phyloP scores from a whole-genome alignment of 2,797 vertebrate species.

The Gallinago nigripennis region DNA sequence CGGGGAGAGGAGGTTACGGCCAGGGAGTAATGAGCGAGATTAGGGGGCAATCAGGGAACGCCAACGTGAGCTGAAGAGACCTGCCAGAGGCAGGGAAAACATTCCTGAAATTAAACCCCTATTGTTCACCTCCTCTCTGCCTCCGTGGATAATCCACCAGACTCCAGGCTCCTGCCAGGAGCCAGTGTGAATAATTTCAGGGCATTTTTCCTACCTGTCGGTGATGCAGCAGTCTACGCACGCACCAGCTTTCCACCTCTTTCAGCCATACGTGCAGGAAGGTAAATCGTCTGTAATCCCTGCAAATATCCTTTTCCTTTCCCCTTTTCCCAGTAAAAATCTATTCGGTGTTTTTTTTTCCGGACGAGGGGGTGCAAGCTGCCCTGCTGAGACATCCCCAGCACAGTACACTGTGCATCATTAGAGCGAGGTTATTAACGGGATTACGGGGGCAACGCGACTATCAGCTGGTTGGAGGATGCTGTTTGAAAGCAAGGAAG shows the following conservation, averaged over 20 bases:
- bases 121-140: background rate
- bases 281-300: background rate
- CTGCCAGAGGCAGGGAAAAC: constrained; percentile 5
- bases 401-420: background rate
- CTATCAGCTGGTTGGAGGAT: background rate
- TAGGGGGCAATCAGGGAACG: constrained; percentile 6
- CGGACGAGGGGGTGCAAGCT: background rate
- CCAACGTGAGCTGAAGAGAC: background rate
- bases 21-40: background rate
- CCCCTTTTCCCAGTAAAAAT: background rate
- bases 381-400: background rate
- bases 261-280: background rate
- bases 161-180: constrained; percentile 10
- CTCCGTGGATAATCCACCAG: background rate
- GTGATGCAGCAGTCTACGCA: background rate
- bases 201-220: background rate
- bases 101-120: constrained; percentile 44
- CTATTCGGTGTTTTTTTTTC: background rate
- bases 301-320: background rate
- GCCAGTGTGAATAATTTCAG: constrained; percentile 2
- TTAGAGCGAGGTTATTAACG: background rate
- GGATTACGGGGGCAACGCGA: background rate
- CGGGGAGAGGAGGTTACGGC: background rate
- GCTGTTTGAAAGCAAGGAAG: background rate
- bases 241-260: accelerated